These are phyloP conservation scores for Tetramorium bicarinatum DNA, from an alignment of 2,888 invertebrate genomes.

Conservation along the genomic window DNA sequence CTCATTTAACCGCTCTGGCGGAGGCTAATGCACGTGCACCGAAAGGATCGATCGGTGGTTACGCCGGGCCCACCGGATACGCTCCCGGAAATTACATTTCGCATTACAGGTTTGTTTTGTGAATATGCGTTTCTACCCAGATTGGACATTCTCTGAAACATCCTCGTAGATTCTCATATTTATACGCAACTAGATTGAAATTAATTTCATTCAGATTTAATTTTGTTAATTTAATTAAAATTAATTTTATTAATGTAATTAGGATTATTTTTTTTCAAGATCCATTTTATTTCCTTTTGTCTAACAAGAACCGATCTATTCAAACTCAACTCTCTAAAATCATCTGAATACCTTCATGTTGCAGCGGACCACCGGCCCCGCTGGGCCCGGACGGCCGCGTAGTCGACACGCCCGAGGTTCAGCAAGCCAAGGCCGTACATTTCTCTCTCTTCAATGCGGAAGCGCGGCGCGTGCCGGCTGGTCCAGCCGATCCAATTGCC, in stretches of 20 bases:
- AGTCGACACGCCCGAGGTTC: conserved; percentile 85
- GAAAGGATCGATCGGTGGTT: conserved; percentile 72
- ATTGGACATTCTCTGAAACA: not conserved
- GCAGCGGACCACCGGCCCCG: conserved; percentile 84
- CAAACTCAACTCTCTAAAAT: not conserved
- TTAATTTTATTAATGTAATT: no score
- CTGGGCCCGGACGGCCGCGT: conserved; percentile 84
- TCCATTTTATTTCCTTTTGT: not conserved
- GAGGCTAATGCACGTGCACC: conserved; percentile 84
- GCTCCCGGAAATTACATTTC: conserved; percentile 74
- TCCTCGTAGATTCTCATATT: not conserved
- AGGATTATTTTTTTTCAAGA: not conserved
- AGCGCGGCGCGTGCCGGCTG: conserved; percentile 74
- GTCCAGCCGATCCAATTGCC: conserved; percentile 73
- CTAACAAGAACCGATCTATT: not conserved
- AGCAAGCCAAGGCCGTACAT: conserved; percentile 84
- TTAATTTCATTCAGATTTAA: not conserved
- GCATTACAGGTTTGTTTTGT: conserved; percentile 75
- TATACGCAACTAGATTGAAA: not conserved
- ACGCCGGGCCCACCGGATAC: conserved; percentile 73
- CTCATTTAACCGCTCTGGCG: conserved; percentile 82
- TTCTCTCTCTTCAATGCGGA: conserved; percentile 84
- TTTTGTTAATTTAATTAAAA: no score
- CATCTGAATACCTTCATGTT: conserved; percentile 22
- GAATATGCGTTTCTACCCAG: not conserved